Evolutionary conservation across 1,140 invertebrate species (phyloP).

Genomic region (Andrena cerasifolii): DNA sequence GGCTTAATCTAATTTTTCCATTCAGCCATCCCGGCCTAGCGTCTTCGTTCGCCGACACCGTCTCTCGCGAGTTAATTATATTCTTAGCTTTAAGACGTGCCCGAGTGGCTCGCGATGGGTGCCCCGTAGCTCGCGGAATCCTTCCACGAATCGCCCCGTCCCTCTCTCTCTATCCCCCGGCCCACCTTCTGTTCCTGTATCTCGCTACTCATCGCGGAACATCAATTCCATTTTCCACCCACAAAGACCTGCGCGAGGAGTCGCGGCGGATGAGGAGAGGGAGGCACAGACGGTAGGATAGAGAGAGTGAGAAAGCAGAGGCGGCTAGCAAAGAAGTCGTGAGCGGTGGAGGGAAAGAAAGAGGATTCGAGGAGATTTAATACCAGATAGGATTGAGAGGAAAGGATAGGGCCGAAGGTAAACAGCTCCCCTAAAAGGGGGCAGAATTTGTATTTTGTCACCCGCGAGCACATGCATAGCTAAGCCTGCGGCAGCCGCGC

Average conservation of each 20-base stretch:
- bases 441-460: constrained; percentile 77
- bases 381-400: constrained; percentile 78
- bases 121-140: background rate
- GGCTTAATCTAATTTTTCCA: background rate
- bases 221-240: constrained; percentile 67
- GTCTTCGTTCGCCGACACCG: background rate
- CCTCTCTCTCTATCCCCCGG: background rate
- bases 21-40: background rate
- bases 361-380: constrained; percentile 77
- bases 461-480: constrained; percentile 70
- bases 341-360: constrained; percentile 58
- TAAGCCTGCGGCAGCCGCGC: constrained; percentile 52
- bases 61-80: constrained; percentile 25
- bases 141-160: background rate
- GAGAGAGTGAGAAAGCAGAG: constrained; percentile 24
- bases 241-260: constrained; percentile 20
- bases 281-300: background rate
- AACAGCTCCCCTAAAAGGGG: constrained; percentile 65
- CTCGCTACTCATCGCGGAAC: constrained; percentile 29
- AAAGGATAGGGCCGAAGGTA: constrained; percentile 66
- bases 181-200: background rate
- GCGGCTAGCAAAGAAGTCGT: constrained; percentile 44
- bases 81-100: background rate
- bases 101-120: background rate
- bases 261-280: background rate